phyloP scores from a whole-genome alignment of 2,113 vertebrate species.

The Shinisaurus crocodilurus region DNA sequence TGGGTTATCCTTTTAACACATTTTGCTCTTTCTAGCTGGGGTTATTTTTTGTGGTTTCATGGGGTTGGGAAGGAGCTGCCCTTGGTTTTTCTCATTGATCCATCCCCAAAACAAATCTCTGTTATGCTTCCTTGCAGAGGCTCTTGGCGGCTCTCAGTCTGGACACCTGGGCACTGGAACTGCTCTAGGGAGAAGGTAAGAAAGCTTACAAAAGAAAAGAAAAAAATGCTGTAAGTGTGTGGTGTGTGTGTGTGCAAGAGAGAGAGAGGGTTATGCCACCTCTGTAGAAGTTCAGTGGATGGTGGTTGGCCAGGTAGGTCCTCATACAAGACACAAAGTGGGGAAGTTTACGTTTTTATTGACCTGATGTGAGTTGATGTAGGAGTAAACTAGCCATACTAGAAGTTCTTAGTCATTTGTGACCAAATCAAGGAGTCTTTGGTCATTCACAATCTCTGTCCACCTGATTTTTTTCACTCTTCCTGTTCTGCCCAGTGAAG shows the following conservation, averaged over 20 bases:
- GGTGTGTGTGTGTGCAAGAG: not conserved
- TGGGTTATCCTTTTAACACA: slow-evolving; percentile 52
- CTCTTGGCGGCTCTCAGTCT: not conserved
- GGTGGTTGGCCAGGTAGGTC: not conserved
- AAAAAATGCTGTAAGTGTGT: too few relatives aligned
- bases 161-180: not conserved
- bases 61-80: slow-evolving; percentile 23
- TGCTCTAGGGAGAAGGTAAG: slow-evolving; percentile 9
- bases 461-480: not conserved
- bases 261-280: too few relatives aligned
- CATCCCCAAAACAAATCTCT: slow-evolving; percentile 17
- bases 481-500: not conserved
- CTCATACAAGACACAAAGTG: not conserved
- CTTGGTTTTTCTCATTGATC: not conserved
- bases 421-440: not conserved
- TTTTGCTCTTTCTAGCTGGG: slow-evolving; percentile 44
- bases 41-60: slow-evolving; percentile 25
- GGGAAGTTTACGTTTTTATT: not conserved
- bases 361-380: not conserved
- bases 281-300: not conserved
- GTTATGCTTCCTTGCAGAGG: slow-evolving; percentile 38
- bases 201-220: too few relatives aligned
- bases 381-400: not conserved
- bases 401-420: not conserved
- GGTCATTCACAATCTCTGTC: not conserved